Evolutionary conservation across 2,888 invertebrate genomes (phyloP), one percentile per base, ranked within the genome.

Genomic region (Amblyjoppa fuscipennis): DNA sequence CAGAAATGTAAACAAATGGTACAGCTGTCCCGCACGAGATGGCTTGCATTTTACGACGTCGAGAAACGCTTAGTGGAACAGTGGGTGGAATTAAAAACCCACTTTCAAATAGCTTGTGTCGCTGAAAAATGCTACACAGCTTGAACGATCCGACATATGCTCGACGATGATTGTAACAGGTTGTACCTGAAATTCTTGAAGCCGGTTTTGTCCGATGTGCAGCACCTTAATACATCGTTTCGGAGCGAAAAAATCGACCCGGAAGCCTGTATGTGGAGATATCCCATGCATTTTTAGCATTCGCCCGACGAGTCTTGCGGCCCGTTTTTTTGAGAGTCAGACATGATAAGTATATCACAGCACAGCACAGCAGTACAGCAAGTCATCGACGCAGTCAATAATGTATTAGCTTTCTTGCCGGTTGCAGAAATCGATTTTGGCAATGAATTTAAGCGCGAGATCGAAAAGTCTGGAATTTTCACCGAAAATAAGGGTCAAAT

Each of bases 21-120:
- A 2, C 83, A 83, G 66, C 69, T 87, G 3, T 74, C 86, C 1
- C 25, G 53, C 11, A 87, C 86, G 25, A 68, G 87, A 2, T 90
- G 90, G 90, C 81, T 90, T 9, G 85, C 89, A 7, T 81, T 84
- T 75, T 87, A 85, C 66, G 71, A 77, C 81, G 86, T 87, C 25
- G n/a, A 87, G 16, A 69, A 78, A 41, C 41, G 41, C 9, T 20
- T 68, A 9, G 2, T 68, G 7, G 68, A 68, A 68, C 88, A 90
- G 71, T 89, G 85, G 87, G 41, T 87, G 64, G 88, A 87, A 78
- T 78, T 89, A 68, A 74, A 87, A 76, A 80, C 80, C n/a, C 85
- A 88, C 68, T 89, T 89, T 79, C 38, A 45, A 7, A 49, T 56
- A 51, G 81, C 81, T 66, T 31, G 70, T 34, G 56, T 41, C 51